Evolutionary conservation across 2,888 invertebrate species (phyloP).

Genomic region (Pinctada fucata): DNA sequence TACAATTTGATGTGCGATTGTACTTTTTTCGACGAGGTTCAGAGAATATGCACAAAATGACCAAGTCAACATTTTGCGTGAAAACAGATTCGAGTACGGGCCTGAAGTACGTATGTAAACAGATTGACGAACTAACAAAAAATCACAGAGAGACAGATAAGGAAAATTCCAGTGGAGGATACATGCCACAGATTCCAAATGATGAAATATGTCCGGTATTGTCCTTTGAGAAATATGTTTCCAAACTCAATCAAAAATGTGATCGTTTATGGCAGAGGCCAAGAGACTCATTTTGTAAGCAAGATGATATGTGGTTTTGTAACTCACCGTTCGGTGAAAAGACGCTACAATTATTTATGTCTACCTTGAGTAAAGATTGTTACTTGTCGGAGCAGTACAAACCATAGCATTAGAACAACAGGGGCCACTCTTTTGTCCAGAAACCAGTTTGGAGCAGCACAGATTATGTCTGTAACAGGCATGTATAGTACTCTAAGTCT

Average conservation of each 20-base stretch:
- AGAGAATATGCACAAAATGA: constrained; percentile 36
- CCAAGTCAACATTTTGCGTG: constrained; percentile 32
- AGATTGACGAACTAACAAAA: constrained; percentile 18
- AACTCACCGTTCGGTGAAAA: constrained; percentile 11
- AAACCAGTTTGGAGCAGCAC: background rate
- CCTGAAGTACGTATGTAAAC: constrained; percentile 22
- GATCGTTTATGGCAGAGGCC: constrained; percentile 23
- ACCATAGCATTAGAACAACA: constrained; percentile 4
- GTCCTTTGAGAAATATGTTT: constrained; percentile 18
- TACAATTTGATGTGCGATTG: constrained; percentile 41
- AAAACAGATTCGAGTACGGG: constrained; percentile 29
- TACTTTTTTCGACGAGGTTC: constrained; percentile 38
- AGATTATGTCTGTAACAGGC: constrained; percentile 27
- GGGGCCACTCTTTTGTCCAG: constrained; percentile 10
- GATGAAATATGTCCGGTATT: constrained; percentile 15
- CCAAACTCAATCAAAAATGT: constrained; percentile 18
- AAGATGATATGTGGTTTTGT: constrained; percentile 12
- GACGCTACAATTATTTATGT: background rate
- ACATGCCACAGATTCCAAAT: background rate
- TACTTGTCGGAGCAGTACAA: constrained; percentile 12
- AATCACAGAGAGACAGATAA: constrained; percentile 24
- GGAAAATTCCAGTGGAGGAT: background rate
- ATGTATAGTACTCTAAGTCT: too few species aligned
- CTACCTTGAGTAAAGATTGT: constrained; percentile 5
- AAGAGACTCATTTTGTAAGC: background rate